Conservation (phyloP, 92 coral and sea anemone species). For the Heteractis magnifica region DNA sequence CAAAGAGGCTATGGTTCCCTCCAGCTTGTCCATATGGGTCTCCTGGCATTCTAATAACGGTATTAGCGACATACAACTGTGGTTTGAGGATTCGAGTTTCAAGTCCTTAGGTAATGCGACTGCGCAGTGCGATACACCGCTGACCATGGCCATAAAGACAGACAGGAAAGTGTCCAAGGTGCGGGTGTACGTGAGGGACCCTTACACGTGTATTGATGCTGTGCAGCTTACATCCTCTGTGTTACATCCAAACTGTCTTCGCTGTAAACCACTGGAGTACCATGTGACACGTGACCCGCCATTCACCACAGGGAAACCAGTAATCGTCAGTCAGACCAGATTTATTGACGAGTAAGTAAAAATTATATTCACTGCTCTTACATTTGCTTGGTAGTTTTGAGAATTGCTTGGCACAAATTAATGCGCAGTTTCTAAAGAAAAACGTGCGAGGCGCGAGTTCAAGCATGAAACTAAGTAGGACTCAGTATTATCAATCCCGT, state of each 20-base stretch:
- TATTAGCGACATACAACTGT: conserved; percentile 68
- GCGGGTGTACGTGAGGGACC: conserved; percentile 58
- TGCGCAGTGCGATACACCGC: conserved; percentile 93
- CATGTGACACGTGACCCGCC: conserved; percentile 78
- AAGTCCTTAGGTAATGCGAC: conserved; percentile 84
- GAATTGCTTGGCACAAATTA: too few species aligned
- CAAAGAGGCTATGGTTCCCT: conserved; percentile 84
- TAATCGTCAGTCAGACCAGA: conserved; percentile 52
- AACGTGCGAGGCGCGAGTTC: too few species aligned
- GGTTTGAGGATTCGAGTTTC: conserved; percentile 58
- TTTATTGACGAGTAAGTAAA: conserved; percentile 78
- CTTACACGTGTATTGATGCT: conserved; percentile 78
- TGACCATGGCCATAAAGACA: conserved; percentile 73
- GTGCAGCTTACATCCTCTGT: conserved; percentile 84
- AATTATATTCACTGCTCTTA: neutral
- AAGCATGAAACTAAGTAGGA: too few species aligned
- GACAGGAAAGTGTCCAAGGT: conserved; percentile 68
- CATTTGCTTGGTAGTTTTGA: neutral
- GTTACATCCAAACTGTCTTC: conserved; percentile 86
- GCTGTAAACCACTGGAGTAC: conserved; percentile 76
- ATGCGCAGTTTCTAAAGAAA: too few species aligned
- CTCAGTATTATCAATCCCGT: too few species aligned
- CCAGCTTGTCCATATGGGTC: conserved; percentile 78
- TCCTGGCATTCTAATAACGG: conserved; percentile 58
- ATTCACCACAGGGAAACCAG: conserved; percentile 54